phyloP scores from a whole-genome alignment of 2,888 invertebrate genomes.

The Pterostichus niger region DNA sequence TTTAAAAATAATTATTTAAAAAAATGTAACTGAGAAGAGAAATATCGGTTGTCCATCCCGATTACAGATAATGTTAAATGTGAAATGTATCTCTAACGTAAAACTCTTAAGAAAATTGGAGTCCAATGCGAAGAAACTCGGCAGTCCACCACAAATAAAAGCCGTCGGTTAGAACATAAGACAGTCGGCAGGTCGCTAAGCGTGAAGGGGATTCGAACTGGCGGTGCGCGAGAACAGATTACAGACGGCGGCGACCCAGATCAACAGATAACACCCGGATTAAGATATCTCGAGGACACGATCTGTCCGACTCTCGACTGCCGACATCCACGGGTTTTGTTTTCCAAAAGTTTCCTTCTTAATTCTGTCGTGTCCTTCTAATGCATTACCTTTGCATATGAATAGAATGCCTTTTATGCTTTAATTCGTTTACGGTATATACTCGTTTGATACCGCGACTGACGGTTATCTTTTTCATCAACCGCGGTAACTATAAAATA shows the following conservation, averaged over 20 bases:
- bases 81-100: background rate
- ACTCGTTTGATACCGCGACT: background rate
- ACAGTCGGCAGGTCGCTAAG: slow-evolving; percentile 31
- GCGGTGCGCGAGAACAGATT: slow-evolving; percentile 72
- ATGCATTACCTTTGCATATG: slow-evolving; percentile 63
- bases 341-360: slow-evolving; percentile 38
- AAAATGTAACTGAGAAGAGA: no score
- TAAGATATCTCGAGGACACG: slow-evolving; percentile 71
- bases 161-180: slow-evolving; percentile 15
- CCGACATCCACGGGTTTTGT: slow-evolving; percentile 39
- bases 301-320: slow-evolving; percentile 67
- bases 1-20: no score
- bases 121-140: background rate
- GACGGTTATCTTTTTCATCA: slow-evolving; percentile 20
- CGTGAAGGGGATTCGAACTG: slow-evolving; percentile 69
- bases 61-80: background rate
- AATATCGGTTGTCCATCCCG: no score
- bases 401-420: slow-evolving; percentile 57
- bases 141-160: slow-evolving; percentile 1
- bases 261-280: slow-evolving; percentile 71
- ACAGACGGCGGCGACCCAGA: slow-evolving; percentile 70
- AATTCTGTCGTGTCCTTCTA: slow-evolving; percentile 53
- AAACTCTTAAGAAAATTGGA: slow-evolving; percentile 31
- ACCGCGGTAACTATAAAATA: background rate
- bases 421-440: slow-evolving; percentile 53